Conservation (phyloP, 2,113 vertebrate species). For the Porphyrio hochstetteri region DNA sequence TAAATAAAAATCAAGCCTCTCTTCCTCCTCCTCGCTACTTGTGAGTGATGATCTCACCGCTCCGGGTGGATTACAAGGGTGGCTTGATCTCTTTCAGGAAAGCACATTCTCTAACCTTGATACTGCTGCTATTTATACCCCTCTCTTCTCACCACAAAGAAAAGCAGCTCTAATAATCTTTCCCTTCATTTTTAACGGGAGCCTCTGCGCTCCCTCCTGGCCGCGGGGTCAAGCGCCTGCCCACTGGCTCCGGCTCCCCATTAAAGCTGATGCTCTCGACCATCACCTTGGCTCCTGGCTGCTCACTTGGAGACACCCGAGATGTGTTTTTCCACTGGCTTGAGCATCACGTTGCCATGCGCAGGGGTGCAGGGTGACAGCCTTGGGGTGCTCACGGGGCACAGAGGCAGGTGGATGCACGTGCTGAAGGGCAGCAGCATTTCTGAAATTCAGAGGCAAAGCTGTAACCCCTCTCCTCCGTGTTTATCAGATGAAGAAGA, state of each 20-base stretch:
- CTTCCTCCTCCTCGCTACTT: constrained; percentile 63
- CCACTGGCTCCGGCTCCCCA: neutral
- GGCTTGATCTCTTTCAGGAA: constrained; percentile 65
- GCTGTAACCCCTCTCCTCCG: neutral
- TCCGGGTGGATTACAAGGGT: constrained; percentile 57
- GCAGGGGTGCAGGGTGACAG: neutral
- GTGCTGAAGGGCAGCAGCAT: neutral
- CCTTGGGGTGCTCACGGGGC: neutral
- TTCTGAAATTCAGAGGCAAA: neutral
- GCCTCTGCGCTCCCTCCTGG: neutral
- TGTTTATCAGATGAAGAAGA: neutral
- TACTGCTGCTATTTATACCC: constrained; percentile 61
- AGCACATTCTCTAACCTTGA: constrained; percentile 63
- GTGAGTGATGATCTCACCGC: constrained; percentile 50
- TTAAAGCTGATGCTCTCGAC: neutral
- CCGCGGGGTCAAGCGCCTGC: neutral
- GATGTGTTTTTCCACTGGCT: constrained; percentile 17
- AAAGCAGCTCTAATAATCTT: constrained; percentile 31
- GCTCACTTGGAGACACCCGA: neutral
- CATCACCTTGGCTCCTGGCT: neutral
- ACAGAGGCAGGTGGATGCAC: neutral
- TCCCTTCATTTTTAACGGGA: neutral
- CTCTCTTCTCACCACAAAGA: neutral
- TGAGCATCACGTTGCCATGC: neutral
- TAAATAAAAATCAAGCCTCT: constrained; percentile 65